Evolutionary conservation across 2,113 vertebrate genomes (phyloP).

Genomic region (Patagioenas fasciata): DNA sequence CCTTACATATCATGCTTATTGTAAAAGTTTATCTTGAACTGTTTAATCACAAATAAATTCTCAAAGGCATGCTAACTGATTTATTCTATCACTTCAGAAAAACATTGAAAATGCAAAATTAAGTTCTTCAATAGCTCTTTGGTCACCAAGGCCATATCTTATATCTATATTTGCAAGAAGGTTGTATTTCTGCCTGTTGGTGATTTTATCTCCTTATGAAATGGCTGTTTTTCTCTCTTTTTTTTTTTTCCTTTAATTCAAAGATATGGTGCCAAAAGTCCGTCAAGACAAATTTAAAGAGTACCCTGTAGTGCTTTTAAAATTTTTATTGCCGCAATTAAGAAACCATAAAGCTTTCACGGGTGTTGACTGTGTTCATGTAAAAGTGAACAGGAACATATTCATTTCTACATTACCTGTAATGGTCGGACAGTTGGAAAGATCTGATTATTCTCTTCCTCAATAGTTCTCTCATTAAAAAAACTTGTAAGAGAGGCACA

Average conservation of each 20-base stretch:
- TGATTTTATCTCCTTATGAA: neutral
- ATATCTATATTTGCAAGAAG: neutral
- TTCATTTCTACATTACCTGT: constrained; percentile 3
- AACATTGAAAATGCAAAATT: neutral
- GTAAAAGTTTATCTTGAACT: neutral
- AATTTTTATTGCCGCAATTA: constrained; percentile 41
- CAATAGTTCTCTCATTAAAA: constrained; percentile 23
- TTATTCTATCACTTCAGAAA: neutral
- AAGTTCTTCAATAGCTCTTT: neutral
- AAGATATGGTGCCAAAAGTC: neutral
- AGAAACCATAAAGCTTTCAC: constrained; percentile 34
- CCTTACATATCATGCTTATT: neutral
- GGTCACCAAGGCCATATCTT: neutral
- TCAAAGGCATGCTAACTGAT: neutral
- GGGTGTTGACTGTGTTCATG: neutral
- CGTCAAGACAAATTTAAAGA: neutral
- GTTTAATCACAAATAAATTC: neutral
- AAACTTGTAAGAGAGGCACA: neutral
- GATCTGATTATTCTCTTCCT: constrained; percentile 15
- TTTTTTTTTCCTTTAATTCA: neutral
- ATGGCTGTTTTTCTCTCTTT: neutral
- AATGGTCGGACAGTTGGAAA: constrained; percentile 22
- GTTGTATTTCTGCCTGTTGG: neutral
- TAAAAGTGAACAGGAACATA: neutral
- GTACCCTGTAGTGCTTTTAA: neutral